phyloP scores from a whole-genome alignment of 2,888 invertebrate species.

The Meta bourneti region DNA sequence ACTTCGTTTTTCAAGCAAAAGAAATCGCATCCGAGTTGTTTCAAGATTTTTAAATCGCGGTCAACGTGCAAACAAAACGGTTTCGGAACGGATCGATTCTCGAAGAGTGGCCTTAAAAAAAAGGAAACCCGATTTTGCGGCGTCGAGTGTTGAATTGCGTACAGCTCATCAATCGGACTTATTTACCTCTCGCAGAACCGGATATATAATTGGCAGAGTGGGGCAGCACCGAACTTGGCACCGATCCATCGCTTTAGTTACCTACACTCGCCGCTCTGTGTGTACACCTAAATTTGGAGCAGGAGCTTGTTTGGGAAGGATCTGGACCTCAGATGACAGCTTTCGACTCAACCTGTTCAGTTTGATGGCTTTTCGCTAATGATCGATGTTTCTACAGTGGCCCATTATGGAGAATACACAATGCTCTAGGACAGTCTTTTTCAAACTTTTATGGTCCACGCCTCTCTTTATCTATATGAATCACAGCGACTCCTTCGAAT shows the following conservation, averaged over 20 bases:
- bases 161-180: conserved; percentile 45
- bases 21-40: neutral
- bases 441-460: too few species aligned
- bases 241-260: conserved; percentile 53
- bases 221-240: conserved; percentile 64
- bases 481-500: too few species aligned
- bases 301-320: conserved; percentile 17
- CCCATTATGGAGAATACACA: too few species aligned
- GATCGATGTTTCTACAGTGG: neutral
- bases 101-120: neutral
- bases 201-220: conserved; percentile 64
- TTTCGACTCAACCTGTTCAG: conserved; percentile 13
- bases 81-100: neutral
- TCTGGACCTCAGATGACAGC: conserved; percentile 22
- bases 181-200: conserved; percentile 66
- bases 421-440: too few species aligned
- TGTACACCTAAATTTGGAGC: conserved; percentile 28
- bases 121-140: neutral
- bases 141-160: conserved; percentile 7
- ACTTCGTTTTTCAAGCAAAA: too few species aligned
- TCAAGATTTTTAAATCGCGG: neutral
- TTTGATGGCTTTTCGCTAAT: conserved; percentile 17
- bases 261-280: neutral
- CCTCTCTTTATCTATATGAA: too few species aligned
- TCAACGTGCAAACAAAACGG: neutral